Evolutionary conservation across 2,888 invertebrate genomes (phyloP).

Genomic region (Oegoconia quadripuncta): DNA sequence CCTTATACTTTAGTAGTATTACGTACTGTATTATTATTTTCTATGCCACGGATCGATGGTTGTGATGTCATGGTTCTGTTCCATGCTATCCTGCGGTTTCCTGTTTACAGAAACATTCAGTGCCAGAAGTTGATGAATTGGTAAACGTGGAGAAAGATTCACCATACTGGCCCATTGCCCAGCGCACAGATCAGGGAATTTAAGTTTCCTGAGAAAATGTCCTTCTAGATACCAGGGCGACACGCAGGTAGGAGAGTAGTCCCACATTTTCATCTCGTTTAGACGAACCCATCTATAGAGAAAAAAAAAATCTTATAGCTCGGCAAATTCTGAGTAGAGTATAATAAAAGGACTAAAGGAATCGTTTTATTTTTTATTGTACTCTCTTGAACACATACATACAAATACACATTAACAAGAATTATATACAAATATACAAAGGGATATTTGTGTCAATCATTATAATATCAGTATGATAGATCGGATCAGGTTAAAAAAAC

Average conservation of each 20-base stretch:
- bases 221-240: constrained; percentile 87
- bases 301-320: background rate
- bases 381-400: too few species aligned
- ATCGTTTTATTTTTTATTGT: too few species aligned
- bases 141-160: constrained; percentile 82
- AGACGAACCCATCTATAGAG: constrained; percentile 82
- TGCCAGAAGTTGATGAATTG: constrained; percentile 74
- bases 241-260: constrained; percentile 83
- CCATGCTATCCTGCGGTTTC: constrained; percentile 71
- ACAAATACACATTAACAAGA: too few species aligned
- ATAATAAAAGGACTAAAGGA: too few species aligned
- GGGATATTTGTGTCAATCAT: too few species aligned
- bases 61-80: constrained; percentile 63
- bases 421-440: too few species aligned
- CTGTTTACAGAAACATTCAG: constrained; percentile 72
- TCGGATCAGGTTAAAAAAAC: too few species aligned
- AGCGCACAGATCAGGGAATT: constrained; percentile 85
- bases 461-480: too few species aligned
- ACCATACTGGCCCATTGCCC: constrained; percentile 90
- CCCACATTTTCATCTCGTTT: constrained; percentile 84
- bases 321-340: too few species aligned
- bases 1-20: too few species aligned
- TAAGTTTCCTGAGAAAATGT: constrained; percentile 81
- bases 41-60: constrained; percentile 57
- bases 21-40: constrained; percentile 14